Evolutionary conservation across 2,888 invertebrate genomes (phyloP).

Genomic region (Hartigia nigra): DNA sequence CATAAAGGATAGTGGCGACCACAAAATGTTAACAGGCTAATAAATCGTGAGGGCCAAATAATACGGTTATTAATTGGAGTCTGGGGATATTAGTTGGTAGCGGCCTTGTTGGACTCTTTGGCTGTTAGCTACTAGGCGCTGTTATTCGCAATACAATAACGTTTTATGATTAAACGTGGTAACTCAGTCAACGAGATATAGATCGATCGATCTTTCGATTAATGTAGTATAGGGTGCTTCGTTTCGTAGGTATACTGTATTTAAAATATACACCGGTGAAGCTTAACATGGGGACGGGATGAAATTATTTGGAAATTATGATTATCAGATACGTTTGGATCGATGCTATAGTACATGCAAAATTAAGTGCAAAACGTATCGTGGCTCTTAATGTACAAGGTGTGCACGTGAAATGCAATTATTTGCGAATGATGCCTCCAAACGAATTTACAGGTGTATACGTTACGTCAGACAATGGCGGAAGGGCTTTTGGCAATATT

Average conservation of each 20-base stretch:
- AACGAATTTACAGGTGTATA: too few species aligned
- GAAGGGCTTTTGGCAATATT: neutral
- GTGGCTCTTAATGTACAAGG: too few species aligned
- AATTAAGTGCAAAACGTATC: too few species aligned
- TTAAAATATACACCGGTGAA: neutral
- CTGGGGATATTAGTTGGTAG: constrained; percentile 45
- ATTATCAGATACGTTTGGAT: too few species aligned
- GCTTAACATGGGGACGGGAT: neutral
- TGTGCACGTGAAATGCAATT: too few species aligned
- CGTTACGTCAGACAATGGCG: neutral
- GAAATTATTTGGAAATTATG: too few species aligned
- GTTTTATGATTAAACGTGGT: neutral
- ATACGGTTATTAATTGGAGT: constrained; percentile 48
- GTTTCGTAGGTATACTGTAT: neutral
- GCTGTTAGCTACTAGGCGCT: neutral
- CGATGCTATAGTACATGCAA: too few species aligned
- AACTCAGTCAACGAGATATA: neutral
- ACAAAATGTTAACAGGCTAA: constrained; percentile 16
- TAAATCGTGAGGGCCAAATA: constrained; percentile 32
- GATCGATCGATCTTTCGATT: neutral
- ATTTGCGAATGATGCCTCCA: too few species aligned
- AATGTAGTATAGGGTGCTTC: neutral
- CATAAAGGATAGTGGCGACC: neutral
- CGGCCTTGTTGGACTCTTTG: neutral
- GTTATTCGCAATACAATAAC: neutral